phyloP scores from a whole-genome alignment of 2,888 invertebrate species.

The Andrena haemorrhoa region DNA sequence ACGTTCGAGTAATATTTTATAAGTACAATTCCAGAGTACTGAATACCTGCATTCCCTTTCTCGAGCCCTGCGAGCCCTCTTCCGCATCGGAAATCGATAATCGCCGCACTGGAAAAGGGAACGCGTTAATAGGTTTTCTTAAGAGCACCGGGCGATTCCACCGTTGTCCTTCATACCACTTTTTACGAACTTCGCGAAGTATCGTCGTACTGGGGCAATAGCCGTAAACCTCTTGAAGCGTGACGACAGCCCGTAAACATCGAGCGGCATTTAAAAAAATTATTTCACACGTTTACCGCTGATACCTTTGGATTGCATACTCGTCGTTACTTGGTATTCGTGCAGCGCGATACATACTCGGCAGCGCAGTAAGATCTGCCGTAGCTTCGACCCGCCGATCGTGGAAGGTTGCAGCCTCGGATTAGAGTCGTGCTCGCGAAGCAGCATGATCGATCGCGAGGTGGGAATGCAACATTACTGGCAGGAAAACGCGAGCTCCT shows the following conservation, averaged over 20 bases:
- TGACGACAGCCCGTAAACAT: not conserved
- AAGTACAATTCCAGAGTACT: not conserved
- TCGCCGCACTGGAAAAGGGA: constrained; percentile 28
- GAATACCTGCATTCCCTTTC: not conserved
- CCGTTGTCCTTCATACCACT: not conserved
- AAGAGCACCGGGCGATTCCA: constrained; percentile 6
- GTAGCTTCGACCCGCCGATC: not conserved
- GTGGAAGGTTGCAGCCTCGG: not conserved
- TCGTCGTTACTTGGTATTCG: too few species aligned
- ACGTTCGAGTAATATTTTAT: constrained; percentile 41
- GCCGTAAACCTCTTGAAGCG: constrained; percentile 9
- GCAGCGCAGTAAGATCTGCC: not conserved
- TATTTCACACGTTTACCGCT: not conserved
- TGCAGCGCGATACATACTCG: too few species aligned
- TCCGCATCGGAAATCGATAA: constrained; percentile 43
- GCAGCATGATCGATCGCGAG: constrained; percentile 25
- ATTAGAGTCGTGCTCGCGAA: not conserved
- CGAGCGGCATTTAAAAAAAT: not conserved
- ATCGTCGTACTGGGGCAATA: constrained; percentile 1
- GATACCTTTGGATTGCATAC: not conserved
- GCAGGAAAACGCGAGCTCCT: constrained; percentile 2
- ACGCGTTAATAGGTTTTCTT: constrained; percentile 56
- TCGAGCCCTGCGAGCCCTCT: not conserved
- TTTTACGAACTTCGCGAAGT: constrained; percentile 28
- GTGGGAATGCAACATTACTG: not conserved